Evolutionary conservation across 2,888 invertebrate genomes (phyloP), one percentile per base, ranked within the genome.

Genomic region (Cantharis rustica): DNA sequence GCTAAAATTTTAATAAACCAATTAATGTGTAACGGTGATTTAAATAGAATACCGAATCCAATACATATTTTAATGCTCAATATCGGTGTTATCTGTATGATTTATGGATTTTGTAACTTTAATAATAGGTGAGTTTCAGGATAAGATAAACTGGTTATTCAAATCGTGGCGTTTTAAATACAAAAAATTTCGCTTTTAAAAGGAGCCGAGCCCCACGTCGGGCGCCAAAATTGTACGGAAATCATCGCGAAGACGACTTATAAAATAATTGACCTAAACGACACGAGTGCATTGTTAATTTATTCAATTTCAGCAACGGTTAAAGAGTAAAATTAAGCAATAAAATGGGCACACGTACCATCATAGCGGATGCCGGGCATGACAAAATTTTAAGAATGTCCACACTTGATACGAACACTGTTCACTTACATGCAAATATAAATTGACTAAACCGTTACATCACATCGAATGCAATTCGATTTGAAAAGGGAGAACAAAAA

Each of bases 321-420:
- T 47, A 47, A 47, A 47, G 47, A 47, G 47, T 47, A 47, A 47
- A 47, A 47, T 47, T 47, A 47, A 47, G 47, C 47, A n/a, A 47
- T 47, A 47, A 47, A n/a, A n/a, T 71, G 17, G 61, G 66, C 61
- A 13, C 61, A 75, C 75, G 69, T 75, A 75, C 75, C 75, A 68
- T 68, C 47, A n/a, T 47, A 20, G 17, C 68, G 75, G 16, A 16
- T 64, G 16, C 16, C 26, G 62, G 68, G 16, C 75, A 75, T 75
- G 71, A 69, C 31, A 69, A 72, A 68, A 75, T 75, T 26, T 71
- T 9, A 64, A 68, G 63, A 72, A 75, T 75, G 71, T 72, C 62
- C 75, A 69, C 71, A 71, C 75, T 71, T 7, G 71, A 71, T 16
- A 69, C 69, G 72, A 68, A n/a, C 68, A 72, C 26, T n/a, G 71